These are phyloP conservation scores for Unio pictorum DNA, from an alignment of 2,888 invertebrate species.

Conservation along the genomic window DNA sequence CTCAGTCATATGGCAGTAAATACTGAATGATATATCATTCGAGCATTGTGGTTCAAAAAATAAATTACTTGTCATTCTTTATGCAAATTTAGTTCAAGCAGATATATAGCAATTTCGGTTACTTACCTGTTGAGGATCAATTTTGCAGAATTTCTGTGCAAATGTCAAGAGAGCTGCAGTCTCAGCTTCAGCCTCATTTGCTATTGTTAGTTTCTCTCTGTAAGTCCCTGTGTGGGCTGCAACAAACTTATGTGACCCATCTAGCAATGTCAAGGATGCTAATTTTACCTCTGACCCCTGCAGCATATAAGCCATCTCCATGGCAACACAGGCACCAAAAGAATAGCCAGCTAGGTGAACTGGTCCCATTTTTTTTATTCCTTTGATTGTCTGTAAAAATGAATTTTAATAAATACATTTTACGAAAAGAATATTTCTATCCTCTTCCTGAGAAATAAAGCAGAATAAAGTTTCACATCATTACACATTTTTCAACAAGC, in stretches of 20 bases:
- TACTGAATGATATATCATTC: too few species aligned
- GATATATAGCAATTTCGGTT: background rate
- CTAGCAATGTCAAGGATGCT: conserved; percentile 82
- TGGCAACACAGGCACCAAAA: conserved; percentile 93
- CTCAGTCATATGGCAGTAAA: too few species aligned
- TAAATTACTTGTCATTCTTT: background rate
- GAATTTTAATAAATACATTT: background rate
- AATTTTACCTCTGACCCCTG: conserved; percentile 72
- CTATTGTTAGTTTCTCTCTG: conserved; percentile 47
- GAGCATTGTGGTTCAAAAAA: too few species aligned
- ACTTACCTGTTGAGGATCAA: conserved; percentile 50
- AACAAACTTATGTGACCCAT: conserved; percentile 79
- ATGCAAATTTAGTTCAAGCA: background rate
- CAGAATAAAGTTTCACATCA: too few species aligned
- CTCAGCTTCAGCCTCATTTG: conserved; percentile 49
- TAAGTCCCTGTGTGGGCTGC: conserved; percentile 70
- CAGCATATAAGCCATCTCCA: conserved; percentile 92
- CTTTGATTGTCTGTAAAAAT: conserved; percentile 15
- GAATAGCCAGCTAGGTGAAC: conserved; percentile 95
- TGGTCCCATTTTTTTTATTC: conserved; percentile 77
- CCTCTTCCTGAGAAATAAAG: too few species aligned
- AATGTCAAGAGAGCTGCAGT: conserved; percentile 62
- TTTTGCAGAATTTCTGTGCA: conserved; percentile 54
- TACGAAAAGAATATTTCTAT: too few species aligned
- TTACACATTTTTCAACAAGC: too few species aligned